These are phyloP conservation scores for Ditula angustiorana DNA, from an alignment of 2,888 invertebrate species.

Conservation along the genomic window DNA sequence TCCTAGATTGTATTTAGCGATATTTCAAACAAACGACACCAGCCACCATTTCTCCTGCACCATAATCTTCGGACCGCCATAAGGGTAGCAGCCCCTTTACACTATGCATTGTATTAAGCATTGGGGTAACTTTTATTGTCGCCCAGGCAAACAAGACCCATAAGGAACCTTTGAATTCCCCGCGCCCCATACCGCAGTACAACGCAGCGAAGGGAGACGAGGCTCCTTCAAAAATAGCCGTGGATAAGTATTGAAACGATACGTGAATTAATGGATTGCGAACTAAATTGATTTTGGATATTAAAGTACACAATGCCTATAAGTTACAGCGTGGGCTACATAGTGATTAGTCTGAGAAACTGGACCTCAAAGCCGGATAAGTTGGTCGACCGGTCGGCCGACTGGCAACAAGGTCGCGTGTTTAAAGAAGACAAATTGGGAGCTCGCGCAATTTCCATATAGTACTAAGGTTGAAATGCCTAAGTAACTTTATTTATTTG, in stretches of 20 bases:
- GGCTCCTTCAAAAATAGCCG: conserved; percentile 54
- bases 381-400: conserved; percentile 3
- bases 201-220: conserved; percentile 47
- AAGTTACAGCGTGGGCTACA: conserved; percentile 16
- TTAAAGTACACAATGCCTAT: conserved; percentile 37
- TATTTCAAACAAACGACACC: conserved; percentile 69
- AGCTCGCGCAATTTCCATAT: no score
- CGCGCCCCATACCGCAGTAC: conserved; percentile 45
- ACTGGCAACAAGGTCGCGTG: background rate
- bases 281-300: conserved; percentile 81
- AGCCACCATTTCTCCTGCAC: conserved; percentile 64
- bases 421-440: conserved; percentile 6
- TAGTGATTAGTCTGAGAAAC: conserved; percentile 7
- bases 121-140: conserved; percentile 78
- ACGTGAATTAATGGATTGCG: conserved; percentile 80
- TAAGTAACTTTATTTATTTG: no score
- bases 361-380: background rate
- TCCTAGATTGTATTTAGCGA: conserved; percentile 32
- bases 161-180: conserved; percentile 58
- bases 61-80: conserved; percentile 51
- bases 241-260: conserved; percentile 70
- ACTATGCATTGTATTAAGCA: conserved; percentile 76
- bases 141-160: conserved; percentile 59
- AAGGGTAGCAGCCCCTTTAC: conserved; percentile 78
- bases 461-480: no score